Evolutionary conservation across 2,888 invertebrate species (phyloP).

Genomic region (Stenotaenia linearis): DNA sequence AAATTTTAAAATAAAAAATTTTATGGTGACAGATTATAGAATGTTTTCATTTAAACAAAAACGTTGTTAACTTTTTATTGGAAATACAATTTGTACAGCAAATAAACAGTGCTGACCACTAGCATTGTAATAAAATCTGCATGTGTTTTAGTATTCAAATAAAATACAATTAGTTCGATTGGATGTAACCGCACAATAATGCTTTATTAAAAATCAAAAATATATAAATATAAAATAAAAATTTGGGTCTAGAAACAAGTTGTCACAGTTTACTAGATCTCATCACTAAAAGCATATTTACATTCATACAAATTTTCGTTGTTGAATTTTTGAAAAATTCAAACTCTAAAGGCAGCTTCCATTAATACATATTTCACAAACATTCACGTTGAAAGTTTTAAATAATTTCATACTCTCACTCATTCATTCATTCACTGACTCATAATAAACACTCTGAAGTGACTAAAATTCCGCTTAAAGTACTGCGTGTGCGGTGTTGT

Average conservation of each 20-base stretch:
- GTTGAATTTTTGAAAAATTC: background rate
- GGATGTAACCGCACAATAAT: background rate
- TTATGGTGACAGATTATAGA: too few species aligned
- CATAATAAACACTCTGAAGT: too few species aligned
- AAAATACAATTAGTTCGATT: background rate
- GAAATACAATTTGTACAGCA: background rate
- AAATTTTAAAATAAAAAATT: too few species aligned
- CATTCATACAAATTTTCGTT: background rate
- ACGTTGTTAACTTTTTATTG: background rate
- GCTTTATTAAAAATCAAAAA: background rate
- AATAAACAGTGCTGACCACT: background rate
- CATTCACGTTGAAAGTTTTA: too few species aligned
- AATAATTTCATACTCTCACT: too few species aligned
- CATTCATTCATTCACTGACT: too few species aligned
- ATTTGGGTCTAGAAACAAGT: background rate
- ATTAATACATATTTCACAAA: too few species aligned
- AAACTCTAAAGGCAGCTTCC: background rate
- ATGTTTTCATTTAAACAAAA: background rate
- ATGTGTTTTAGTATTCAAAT: background rate
- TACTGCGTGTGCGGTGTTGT: too few species aligned
- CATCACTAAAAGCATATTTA: background rate
- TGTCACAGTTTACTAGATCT: background rate
- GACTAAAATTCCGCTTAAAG: too few species aligned
- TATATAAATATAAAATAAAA: background rate
- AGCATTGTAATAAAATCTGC: background rate